These are phyloP conservation scores for Hephaestus fuliginosus DNA, from an alignment of 2,797 vertebrate species.

Conservation along the genomic window DNA sequence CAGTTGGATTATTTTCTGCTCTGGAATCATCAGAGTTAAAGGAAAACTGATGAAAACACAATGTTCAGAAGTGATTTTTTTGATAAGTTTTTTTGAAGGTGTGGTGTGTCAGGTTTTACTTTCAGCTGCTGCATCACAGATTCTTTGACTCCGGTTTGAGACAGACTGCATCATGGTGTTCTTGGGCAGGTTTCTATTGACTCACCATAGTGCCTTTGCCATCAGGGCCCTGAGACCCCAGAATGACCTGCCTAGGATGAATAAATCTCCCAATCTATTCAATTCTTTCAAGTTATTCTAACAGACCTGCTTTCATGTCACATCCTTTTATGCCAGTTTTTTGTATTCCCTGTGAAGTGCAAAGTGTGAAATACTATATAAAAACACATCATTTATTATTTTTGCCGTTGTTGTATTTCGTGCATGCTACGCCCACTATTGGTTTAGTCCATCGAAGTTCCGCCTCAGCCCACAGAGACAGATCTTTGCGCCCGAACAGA, in stretches of 20 bases:
- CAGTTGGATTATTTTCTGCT: slow-evolving; percentile 6
- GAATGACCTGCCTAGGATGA: neutral
- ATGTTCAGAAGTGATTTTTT: neutral
- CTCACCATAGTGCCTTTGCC: neutral
- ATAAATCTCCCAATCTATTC: slow-evolving; percentile 20
- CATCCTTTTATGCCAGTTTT: neutral
- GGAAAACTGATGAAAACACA: neutral
- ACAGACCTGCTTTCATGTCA: slow-evolving; percentile 13
- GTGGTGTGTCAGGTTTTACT: neutral
- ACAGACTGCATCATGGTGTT: neutral
- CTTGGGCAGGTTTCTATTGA: slow-evolving; percentile 4
- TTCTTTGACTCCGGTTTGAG: neutral
- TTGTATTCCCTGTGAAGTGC: neutral
- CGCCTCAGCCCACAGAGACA: neutral
- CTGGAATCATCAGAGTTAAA: neutral
- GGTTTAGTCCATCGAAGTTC: neutral
- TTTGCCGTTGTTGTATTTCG: neutral
- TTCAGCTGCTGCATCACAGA: neutral
- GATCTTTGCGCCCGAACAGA: neutral
- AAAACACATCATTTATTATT: neutral
- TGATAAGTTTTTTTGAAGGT: neutral
- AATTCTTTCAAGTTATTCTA: slow-evolving; percentile 19
- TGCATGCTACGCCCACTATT: neutral
- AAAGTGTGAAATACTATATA: too few species aligned
- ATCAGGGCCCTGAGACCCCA: neutral